Evolutionary conservation across 2,113 vertebrate genomes (phyloP).

Genomic region (Perca flavescens): DNA sequence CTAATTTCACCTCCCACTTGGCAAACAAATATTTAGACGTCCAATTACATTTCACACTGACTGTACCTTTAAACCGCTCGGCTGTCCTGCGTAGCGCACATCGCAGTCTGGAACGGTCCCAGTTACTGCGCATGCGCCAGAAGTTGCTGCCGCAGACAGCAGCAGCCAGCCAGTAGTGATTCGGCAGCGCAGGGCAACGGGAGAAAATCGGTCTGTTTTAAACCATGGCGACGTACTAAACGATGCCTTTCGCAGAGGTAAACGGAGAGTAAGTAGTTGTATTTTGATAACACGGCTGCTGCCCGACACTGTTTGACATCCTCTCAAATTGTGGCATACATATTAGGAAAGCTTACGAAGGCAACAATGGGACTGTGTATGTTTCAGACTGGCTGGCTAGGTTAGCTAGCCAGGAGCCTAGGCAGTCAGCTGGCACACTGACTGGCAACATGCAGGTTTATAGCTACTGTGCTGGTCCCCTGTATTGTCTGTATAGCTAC

Average conservation of each 20-base stretch:
- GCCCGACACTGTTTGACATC: slow-evolving; percentile 36
- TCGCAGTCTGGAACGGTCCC: slow-evolving; percentile 53
- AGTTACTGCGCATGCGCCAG: slow-evolving; percentile 82
- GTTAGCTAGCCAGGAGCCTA: slow-evolving; percentile 75
- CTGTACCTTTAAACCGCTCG: slow-evolving; percentile 72
- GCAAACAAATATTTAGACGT: not conserved
- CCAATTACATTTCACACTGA: slow-evolving; percentile 7
- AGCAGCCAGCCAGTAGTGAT: slow-evolving; percentile 87
- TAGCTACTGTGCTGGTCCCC: slow-evolving; percentile 29
- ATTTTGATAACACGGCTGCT: slow-evolving; percentile 23
- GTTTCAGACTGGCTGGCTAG: slow-evolving; percentile 74
- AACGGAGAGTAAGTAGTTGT: slow-evolving; percentile 84
- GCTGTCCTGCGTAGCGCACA: slow-evolving; percentile 51
- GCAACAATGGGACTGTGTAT: slow-evolving; percentile 86
- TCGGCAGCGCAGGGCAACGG: slow-evolving; percentile 83
- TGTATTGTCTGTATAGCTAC: not conserved
- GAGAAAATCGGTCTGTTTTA: slow-evolving; percentile 79
- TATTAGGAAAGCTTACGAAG: slow-evolving; percentile 62
- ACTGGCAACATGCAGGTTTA: slow-evolving; percentile 61
- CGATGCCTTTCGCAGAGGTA: slow-evolving; percentile 77
- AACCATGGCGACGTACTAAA: slow-evolving; percentile 83
- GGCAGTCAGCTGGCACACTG: slow-evolving; percentile 73
- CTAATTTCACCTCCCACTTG: not conserved
- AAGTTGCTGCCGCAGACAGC: slow-evolving; percentile 89
- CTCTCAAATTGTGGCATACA: slow-evolving; percentile 31